Evolutionary conservation across 2,113 vertebrate genomes (phyloP).

Genomic region (Hippocampus barbouri): DNA sequence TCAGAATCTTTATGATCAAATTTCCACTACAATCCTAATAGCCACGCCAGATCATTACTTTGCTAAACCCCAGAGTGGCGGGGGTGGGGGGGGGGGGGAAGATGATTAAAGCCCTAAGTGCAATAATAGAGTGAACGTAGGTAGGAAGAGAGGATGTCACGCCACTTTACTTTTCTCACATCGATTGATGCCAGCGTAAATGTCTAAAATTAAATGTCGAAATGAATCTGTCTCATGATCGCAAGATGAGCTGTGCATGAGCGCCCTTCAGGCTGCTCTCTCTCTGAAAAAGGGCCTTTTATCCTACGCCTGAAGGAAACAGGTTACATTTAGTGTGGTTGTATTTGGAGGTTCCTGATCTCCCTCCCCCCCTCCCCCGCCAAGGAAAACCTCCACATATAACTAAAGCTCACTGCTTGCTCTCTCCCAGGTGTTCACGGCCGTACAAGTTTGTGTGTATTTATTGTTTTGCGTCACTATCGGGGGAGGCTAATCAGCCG

Average conservation of each 20-base stretch:
- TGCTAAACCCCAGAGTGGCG: constrained; percentile 17
- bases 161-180: constrained; percentile 51
- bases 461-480: neutral
- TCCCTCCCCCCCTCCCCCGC: neutral
- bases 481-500: neutral
- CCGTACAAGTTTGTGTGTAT: neutral
- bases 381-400: constrained; percentile 31
- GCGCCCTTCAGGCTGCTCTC: constrained; percentile 55
- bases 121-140: constrained; percentile 23
- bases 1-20: neutral
- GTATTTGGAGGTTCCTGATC: constrained; percentile 12
- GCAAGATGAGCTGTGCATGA: constrained; percentile 58
- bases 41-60: constrained; percentile 31
- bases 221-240: constrained; percentile 61
- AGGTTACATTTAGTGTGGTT: constrained; percentile 43
- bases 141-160: constrained; percentile 32
- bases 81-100: neutral
- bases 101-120: constrained; percentile 35
- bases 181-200: constrained; percentile 66
- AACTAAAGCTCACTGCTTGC: constrained; percentile 1
- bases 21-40: constrained; percentile 21
- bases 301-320: constrained; percentile 53
- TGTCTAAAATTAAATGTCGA: constrained; percentile 46
- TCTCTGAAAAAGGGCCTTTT: constrained; percentile 63
- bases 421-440: neutral